A percentile compares a stretch with the other conserved stretches of the same genome.
Evolutionary conservation across 2,888 invertebrate genomes (phyloP).

Genomic region (Cheilosia scutellata): DNA sequence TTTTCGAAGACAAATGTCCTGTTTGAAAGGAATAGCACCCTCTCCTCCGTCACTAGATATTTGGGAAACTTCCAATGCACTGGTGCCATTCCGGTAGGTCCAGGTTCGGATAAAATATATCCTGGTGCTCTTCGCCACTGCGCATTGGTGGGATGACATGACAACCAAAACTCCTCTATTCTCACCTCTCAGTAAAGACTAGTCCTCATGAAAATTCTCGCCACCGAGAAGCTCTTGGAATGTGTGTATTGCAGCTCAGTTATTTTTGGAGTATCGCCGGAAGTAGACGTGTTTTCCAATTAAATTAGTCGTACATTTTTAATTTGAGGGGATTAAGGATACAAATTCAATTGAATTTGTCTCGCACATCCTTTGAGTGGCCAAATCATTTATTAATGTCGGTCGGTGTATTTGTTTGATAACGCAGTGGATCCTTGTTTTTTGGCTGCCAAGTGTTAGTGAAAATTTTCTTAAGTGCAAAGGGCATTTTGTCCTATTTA

Average conservation of each 20-base stretch:
- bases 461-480: conserved; percentile 11
- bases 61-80: conserved; percentile 45
- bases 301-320: conserved; percentile 61
- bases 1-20: conserved; percentile 37
- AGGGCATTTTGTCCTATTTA: conserved; percentile 31
- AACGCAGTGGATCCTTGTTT: not conserved
- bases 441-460: conserved; percentile 14
- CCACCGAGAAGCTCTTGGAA: conserved; percentile 69
- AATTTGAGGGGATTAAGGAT: conserved; percentile 49
- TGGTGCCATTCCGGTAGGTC: conserved; percentile 55
- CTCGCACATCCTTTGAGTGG: conserved; percentile 19
- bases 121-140: conserved; percentile 44
- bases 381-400: conserved; percentile 33
- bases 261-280: conserved; percentile 78
- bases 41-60: conserved; percentile 20
- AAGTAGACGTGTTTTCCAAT: conserved; percentile 76
- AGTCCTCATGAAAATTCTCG: conserved; percentile 48
- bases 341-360: conserved; percentile 42
- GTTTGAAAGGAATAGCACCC: not conserved
- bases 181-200: conserved; percentile 23
- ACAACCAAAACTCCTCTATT: not conserved
- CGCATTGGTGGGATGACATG: conserved; percentile 26
- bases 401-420: conserved; percentile 1
- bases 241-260: conserved; percentile 76
- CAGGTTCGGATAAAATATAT: conserved; percentile 61